These are phyloP conservation scores for Clitarchus hookeri DNA, from an alignment of 2,888 invertebrate genomes.

Conservation along the genomic window DNA sequence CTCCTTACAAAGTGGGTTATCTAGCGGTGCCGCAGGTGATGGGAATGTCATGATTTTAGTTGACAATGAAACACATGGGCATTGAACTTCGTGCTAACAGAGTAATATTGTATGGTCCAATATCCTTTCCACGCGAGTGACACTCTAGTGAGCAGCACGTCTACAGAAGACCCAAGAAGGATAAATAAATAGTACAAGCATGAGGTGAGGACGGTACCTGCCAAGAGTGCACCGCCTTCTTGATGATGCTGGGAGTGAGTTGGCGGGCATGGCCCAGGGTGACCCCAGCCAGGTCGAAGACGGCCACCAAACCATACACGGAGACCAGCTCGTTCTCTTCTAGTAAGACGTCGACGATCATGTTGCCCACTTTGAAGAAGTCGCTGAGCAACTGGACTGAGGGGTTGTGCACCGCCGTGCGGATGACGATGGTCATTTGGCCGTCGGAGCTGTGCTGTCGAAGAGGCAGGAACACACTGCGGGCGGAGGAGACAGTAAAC, in stretches of 20 bases:
- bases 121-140: no score
- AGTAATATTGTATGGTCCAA: not conserved
- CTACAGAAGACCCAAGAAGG: no score
- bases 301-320: slow-evolving; percentile 61
- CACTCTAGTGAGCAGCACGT: no score
- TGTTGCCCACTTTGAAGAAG: slow-evolving; percentile 65
- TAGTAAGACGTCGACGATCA: slow-evolving; percentile 65
- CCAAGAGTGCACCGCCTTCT: slow-evolving; percentile 66
- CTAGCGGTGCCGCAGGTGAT: no score
- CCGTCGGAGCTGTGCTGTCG: slow-evolving; percentile 57
- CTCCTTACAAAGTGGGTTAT: no score
- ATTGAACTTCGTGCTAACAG: not conserved
- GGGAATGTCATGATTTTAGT: no score
- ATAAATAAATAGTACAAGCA: no score
- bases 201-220: slow-evolving; percentile 51
- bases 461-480: slow-evolving; percentile 63
- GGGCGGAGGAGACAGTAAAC: no score
- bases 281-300: slow-evolving; percentile 65
- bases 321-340: slow-evolving; percentile 59
- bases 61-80: no score
- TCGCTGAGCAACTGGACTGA: slow-evolving; percentile 61
- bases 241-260: slow-evolving; percentile 62
- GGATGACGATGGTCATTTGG: slow-evolving; percentile 63
- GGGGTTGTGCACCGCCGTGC: slow-evolving; percentile 65
- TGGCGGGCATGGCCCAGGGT: slow-evolving; percentile 63